A percentile compares a stretch with the other conserved stretches of the same genome.
Conservation (phyloP, 2,888 invertebrate species). For the Limnephilus lunatus region DNA sequence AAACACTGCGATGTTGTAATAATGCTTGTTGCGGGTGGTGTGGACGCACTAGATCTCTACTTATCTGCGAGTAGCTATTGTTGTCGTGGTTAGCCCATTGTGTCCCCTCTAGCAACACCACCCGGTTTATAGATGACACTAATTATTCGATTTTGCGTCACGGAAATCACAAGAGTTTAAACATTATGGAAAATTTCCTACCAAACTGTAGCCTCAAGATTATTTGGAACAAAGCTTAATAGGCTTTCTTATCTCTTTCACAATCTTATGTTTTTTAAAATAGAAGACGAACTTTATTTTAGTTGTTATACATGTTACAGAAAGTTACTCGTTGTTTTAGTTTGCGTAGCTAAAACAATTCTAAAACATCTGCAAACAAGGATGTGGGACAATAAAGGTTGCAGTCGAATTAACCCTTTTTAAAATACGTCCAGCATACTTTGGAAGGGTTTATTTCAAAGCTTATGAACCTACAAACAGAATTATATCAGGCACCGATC, state of each 20-base stretch:
- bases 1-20: constrained; percentile 45
- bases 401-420: neutral
- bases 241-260: neutral
- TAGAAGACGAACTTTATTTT: neutral
- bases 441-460: neutral
- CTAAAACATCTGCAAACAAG: neutral
- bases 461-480: neutral
- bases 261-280: neutral
- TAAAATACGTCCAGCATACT: neutral
- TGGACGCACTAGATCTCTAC: constrained; percentile 39
- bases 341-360: neutral
- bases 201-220: neutral
- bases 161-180: neutral
- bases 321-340: neutral
- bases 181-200: neutral
- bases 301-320: neutral
- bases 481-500: neutral
- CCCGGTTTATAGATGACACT: constrained; percentile 45
- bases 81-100: constrained; percentile 46
- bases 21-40: constrained; percentile 53
- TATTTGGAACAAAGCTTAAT: neutral
- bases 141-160: constrained; percentile 37
- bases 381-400: neutral
- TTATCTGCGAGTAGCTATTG: constrained; percentile 28
- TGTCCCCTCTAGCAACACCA: constrained; percentile 44